Percentiles rank a stretch among this genome's conserved stretches.
These are phyloP conservation scores for Andricus quercusramuli DNA, from an alignment of 2,888 invertebrate genomes.

Conservation along the genomic window DNA sequence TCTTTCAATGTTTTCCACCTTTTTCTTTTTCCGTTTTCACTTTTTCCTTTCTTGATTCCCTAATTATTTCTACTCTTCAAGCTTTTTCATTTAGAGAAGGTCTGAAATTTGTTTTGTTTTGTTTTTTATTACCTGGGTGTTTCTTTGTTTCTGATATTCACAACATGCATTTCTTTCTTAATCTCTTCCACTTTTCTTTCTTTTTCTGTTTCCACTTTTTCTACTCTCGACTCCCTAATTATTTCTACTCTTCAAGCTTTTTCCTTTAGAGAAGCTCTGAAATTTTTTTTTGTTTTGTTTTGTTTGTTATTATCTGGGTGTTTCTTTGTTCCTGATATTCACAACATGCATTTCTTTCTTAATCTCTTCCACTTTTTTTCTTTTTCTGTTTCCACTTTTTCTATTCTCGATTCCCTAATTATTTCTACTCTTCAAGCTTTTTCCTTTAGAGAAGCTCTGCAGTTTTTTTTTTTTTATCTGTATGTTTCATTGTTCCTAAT, in stretches of 20 bases:
- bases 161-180: background rate
- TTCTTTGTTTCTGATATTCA: no score
- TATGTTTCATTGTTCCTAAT: background rate
- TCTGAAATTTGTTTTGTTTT: background rate
- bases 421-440: conserved; percentile 23
- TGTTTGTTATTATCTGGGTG: background rate
- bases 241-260: conserved; percentile 21
- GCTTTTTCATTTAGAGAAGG: background rate
- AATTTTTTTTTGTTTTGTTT: background rate
- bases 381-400: background rate
- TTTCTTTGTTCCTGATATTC: background rate
- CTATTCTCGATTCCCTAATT: background rate
- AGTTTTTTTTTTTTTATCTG: background rate
- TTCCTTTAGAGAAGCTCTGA: background rate
- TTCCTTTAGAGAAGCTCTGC: background rate
- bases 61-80: conserved; percentile 9
- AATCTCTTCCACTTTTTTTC: background rate
- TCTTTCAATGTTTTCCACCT: no score
- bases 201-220: background rate
- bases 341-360: background rate
- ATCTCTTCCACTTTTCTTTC: background rate
- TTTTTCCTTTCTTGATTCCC: background rate
- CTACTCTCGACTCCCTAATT: background rate
- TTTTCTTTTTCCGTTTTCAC: no score
- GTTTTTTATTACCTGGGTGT: background rate